Conservation (phyloP, 2,797 vertebrate species). For the Pseudochirops corinnae region DNA sequence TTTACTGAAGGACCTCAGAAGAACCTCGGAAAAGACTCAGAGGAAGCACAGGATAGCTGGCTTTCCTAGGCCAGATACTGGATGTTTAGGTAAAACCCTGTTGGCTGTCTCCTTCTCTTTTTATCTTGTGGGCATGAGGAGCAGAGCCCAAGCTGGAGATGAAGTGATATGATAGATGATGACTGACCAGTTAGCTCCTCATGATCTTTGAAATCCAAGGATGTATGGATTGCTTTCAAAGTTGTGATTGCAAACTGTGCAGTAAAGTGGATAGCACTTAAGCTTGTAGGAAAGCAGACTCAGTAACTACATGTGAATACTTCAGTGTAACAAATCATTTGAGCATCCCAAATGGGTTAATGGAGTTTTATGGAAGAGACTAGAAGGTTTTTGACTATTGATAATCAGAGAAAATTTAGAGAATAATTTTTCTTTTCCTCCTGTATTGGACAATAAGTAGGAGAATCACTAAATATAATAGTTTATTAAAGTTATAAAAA, state of each 20-base stretch:
- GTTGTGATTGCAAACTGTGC: neutral
- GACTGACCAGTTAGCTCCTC: neutral
- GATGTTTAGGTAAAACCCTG: neutral
- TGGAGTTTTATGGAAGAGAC: slow-evolving; percentile 24
- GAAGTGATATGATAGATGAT: neutral
- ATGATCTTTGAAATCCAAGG: neutral
- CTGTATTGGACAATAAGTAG: slow-evolving; percentile 29
- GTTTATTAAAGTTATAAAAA: slow-evolving; percentile 17
- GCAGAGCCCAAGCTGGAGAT: neutral
- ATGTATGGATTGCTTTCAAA: neutral
- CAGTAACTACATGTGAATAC: slow-evolving; percentile 14
- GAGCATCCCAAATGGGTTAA: slow-evolving; percentile 30
- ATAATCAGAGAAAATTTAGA: slow-evolving; percentile 2
- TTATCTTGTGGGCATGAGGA: neutral
- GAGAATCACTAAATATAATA: slow-evolving; percentile 22
- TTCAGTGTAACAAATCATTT: slow-evolving; percentile 28
- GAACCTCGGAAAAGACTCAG: neutral
- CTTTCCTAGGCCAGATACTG: neutral
- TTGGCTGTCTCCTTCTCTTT: neutral
- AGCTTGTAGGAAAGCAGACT: slow-evolving; percentile 50
- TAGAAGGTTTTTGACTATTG: slow-evolving; percentile 15
- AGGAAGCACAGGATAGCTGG: neutral
- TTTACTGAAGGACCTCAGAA: neutral
- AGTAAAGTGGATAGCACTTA: neutral
- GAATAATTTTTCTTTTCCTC: slow-evolving; percentile 39